A percentile compares a stretch with the other conserved stretches of the same genome.
These are phyloP conservation scores for Sorex maritimensis DNA, from an alignment of 2,797 vertebrate genomes.

Conservation along the genomic window DNA sequence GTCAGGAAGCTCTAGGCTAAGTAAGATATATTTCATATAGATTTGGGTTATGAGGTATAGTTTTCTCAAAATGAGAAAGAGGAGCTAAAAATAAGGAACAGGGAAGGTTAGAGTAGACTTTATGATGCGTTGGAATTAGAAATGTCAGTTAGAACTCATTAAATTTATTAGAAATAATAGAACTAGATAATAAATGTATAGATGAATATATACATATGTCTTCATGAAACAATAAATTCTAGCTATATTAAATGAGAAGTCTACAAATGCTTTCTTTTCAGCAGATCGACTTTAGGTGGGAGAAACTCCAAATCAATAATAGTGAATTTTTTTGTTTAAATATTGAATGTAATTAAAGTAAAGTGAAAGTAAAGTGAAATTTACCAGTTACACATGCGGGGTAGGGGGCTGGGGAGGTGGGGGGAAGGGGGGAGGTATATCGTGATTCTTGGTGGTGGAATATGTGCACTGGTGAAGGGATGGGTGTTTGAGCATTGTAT, in stretches of 20 bases:
- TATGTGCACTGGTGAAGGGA: too few relatives aligned
- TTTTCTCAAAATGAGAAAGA: neutral
- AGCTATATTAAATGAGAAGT: neutral
- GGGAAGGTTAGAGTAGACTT: neutral
- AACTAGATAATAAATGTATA: neutral
- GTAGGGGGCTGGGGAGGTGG: too few relatives aligned
- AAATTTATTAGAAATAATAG: conserved; percentile 1
- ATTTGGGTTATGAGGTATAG: neutral
- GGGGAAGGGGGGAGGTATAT: too few relatives aligned
- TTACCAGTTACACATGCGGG: too few relatives aligned
- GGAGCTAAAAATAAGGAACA: neutral
- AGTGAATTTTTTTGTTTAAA: too few relatives aligned
- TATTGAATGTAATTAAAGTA: too few relatives aligned
- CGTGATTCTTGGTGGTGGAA: too few relatives aligned
- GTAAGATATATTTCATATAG: neutral
- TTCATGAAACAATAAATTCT: neutral
- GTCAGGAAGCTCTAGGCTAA: conserved; percentile 8
- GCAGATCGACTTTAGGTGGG: too few relatives aligned
- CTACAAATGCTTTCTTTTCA: too few relatives aligned
- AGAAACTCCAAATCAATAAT: too few relatives aligned
- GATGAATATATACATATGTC: neutral
- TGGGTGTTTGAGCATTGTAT: too few relatives aligned
- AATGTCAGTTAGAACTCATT: neutral
- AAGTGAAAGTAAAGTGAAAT: too few relatives aligned
- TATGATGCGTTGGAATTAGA: neutral